These are phyloP conservation scores for Drosophila kanekoi DNA, from an alignment of 2,888 invertebrate species.

Conservation along the genomic window DNA sequence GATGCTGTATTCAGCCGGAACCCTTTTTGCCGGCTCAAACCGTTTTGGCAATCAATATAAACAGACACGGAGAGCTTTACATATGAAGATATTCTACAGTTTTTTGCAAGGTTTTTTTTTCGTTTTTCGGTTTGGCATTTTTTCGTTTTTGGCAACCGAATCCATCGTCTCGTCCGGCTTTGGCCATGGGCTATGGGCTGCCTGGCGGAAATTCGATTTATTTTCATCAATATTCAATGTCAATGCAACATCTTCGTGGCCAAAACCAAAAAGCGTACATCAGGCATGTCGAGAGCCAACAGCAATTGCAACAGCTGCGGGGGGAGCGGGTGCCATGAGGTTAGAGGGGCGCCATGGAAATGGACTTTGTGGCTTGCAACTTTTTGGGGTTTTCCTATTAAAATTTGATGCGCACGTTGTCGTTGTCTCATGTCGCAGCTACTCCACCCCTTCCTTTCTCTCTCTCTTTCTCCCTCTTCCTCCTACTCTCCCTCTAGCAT, in stretches of 20 bases:
- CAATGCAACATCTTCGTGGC: conserved; percentile 81
- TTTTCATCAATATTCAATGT: conserved; percentile 82
- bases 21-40: conserved; percentile 69
- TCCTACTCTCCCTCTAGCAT: not conserved
- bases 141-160: conserved; percentile 25
- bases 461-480: not conserved
- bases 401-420: conserved; percentile 76
- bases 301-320: conserved; percentile 34
- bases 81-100: conserved; percentile 54
- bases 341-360: conserved; percentile 61
- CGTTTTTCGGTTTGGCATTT: conserved; percentile 4
- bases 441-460: not conserved
- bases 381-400: conserved; percentile 77
- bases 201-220: conserved; percentile 79
- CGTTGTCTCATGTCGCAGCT: conserved; percentile 61
- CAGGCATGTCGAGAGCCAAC: conserved; percentile 61
- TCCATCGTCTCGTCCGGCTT: conserved; percentile 39
- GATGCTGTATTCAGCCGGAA: conserved; percentile 61
- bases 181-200: conserved; percentile 32
- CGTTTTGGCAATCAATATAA: conserved; percentile 66
- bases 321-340: not conserved
- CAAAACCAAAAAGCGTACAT: conserved; percentile 72
- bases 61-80: conserved; percentile 36
- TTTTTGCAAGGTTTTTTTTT: conserved; percentile 2
- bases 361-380: conserved; percentile 79